These are phyloP conservation scores for Pangasianodon gigas DNA, from an alignment of 2,113 vertebrate genomes.

Conservation along the genomic window DNA sequence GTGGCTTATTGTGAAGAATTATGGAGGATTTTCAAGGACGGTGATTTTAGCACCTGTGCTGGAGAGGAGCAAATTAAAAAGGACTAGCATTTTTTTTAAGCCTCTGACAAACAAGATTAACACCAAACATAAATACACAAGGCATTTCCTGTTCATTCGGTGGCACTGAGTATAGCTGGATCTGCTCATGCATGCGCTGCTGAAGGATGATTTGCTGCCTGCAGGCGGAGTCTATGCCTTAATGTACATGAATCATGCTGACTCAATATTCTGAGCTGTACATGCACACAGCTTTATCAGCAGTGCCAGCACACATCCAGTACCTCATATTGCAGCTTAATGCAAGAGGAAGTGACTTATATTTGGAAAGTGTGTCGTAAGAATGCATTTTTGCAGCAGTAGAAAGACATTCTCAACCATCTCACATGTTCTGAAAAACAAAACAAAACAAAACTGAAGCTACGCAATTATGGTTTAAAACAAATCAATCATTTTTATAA, in stretches of 20 bases:
- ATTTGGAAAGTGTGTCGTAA: not conserved
- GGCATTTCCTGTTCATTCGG: conserved; percentile 7
- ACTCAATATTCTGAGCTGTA: conserved; percentile 31
- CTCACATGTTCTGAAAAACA: not conserved
- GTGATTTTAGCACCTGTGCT: not conserved
- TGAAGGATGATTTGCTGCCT: conserved; percentile 29
- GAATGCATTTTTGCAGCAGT: not conserved
- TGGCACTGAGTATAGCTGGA: not conserved
- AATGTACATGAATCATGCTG: conserved; percentile 43
- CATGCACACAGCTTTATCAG: not conserved
- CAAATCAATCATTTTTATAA: not conserved
- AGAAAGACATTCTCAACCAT: not conserved
- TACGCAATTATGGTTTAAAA: not conserved
- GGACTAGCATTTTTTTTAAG: not conserved
- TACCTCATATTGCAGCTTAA: not conserved
- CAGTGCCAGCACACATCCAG: not conserved
- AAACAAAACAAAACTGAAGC: not conserved
- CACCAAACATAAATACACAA: not conserved
- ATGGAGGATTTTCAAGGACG: not conserved
- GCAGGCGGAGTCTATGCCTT: conserved; percentile 13
- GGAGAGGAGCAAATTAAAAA: not conserved
- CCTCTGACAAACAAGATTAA: not conserved
- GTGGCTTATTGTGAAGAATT: not conserved
- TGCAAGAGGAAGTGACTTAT: not conserved
- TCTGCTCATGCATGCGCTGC: conserved; percentile 20